phyloP scores from a whole-genome alignment of 2,113 vertebrate genomes.

The Hystrix cristata region DNA sequence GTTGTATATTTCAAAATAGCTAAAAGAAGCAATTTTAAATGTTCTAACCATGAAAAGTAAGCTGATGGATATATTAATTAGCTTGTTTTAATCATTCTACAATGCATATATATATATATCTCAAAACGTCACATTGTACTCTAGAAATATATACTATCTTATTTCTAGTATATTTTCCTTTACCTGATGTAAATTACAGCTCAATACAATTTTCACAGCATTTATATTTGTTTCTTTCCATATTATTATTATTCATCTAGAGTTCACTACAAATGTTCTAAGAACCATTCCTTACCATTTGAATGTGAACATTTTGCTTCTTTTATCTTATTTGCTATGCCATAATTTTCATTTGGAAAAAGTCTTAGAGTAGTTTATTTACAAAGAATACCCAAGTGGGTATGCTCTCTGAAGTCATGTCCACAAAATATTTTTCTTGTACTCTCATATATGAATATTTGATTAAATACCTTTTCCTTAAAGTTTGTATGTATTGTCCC shows the following conservation, averaged over 20 bases:
- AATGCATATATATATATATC: background rate
- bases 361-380: slow-evolving; percentile 23
- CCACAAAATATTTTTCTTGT: slow-evolving; percentile 22
- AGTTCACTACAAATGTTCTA: slow-evolving; percentile 8
- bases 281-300: background rate
- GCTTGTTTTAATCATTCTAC: background rate
- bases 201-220: slow-evolving; percentile 7
- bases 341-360: slow-evolving; percentile 53
- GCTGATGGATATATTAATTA: background rate
- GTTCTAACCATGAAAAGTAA: background rate
- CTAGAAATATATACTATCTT: background rate
- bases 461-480: background rate
- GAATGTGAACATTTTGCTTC: slow-evolving; percentile 22
- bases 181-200: background rate
- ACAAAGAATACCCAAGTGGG: background rate
- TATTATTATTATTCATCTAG: background rate
- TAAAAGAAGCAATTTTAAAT: background rate
- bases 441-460: background rate
- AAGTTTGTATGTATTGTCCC: background rate
- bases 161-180: slow-evolving; percentile 18
- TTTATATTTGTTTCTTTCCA: background rate
- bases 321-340: background rate
- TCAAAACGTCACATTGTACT: background rate
- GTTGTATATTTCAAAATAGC: background rate
- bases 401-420: background rate